phyloP scores from a whole-genome alignment of 2,113 vertebrate genomes.

The Phainopepla nitens region DNA sequence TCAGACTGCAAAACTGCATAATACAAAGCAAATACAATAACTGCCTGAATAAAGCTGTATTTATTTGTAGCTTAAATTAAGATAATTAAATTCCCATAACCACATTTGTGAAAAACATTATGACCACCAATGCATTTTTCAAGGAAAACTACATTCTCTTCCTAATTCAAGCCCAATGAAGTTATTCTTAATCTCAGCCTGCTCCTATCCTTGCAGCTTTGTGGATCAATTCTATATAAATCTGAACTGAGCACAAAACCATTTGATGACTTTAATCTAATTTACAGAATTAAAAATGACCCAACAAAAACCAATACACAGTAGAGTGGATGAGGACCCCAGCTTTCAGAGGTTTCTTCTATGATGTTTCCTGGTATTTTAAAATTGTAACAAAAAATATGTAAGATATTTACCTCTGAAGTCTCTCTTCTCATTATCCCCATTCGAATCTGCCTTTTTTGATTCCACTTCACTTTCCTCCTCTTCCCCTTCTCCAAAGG shows the following conservation, averaged over 20 bases:
- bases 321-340: not conserved
- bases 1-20: not conserved
- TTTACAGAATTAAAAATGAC: not conserved
- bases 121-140: not conserved
- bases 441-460: conserved; percentile 74
- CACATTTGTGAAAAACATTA: not conserved
- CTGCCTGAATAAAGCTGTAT: not conserved
- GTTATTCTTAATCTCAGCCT: not conserved
- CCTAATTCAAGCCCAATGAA: not conserved
- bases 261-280: not conserved
- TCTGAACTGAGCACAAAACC: not conserved
- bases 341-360: not conserved
- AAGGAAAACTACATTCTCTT: not conserved
- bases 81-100: not conserved
- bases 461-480: conserved; percentile 74
- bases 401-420: conserved; percentile 78
- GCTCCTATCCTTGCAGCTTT: not conserved
- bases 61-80: not conserved
- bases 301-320: not conserved
- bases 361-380: not conserved
- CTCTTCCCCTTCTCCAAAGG: conserved; percentile 78
- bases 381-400: not conserved
- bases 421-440: conserved; percentile 88
- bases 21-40: not conserved
- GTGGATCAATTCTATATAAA: not conserved